Base-by-base conservation (phyloP, 2,113 vertebrate species). In the Limnothrissa miodon region DNA sequence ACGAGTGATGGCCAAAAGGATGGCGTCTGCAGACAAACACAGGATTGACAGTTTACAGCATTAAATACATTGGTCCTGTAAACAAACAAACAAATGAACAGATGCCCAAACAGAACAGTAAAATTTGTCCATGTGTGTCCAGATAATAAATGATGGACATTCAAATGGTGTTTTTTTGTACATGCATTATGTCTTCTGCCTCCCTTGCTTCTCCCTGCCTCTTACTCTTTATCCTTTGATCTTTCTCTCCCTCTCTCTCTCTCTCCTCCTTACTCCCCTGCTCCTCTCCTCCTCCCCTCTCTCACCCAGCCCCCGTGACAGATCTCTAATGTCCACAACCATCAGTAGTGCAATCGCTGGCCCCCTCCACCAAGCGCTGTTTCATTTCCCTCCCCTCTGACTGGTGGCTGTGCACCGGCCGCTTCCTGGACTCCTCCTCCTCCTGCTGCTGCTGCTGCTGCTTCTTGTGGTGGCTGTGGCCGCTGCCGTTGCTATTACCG, bases 311-410 rank as follows among this genome's bases (percentile, higher is more conserved):
- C 45, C 46, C 36, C 81, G 59, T 42, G 42, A 5, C 44, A 25
- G 66, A 82, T 0, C 78, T 87, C 87, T 96, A 97, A 87, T 95
- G 93, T 92, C 90, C 91, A 84, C 96, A 96, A 93, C 94, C 94
- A 83, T 92, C 92, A 89, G 84, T 87, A 42, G 17, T 80, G 87
- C 87, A 91, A 80, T 92, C 93, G 80, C 29, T 82, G 33, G 59
- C 53, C 46, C 56, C 70, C n/a, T 80, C 45, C 80, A 90, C 87
- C 1, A 94, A 94, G 90, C 94, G 94, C 91, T 93, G 95, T 93
- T 90, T 94, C 90, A 95, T 93, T 88, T 95, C 93, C 91, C 91
- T 95, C 89, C 93, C 95, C 0, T 93, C 93, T 88, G 94, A 94
- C 81, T 94, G 94, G 6, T 91, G 95, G n/a, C 90, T 91, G n/a